Evolutionary conservation across 64 coral and sea anemone species (phyloP), one percentile per base, ranked within the genome.

Genomic region (Montipora capricornis): DNA sequence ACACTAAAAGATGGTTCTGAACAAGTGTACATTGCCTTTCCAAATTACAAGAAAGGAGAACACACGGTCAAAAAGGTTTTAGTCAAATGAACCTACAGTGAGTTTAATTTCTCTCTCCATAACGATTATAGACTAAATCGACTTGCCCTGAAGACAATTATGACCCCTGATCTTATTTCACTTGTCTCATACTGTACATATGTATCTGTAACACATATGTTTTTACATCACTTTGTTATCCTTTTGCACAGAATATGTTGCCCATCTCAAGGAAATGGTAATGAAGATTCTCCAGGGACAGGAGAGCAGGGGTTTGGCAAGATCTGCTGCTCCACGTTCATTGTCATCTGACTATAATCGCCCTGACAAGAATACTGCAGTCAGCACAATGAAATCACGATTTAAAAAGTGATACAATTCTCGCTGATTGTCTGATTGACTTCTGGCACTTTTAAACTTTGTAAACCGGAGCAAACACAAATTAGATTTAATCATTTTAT

Each of bases 11-110:
- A 84, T 62, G 81, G 81, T 2, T 15, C 51, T 37, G 53, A 64
- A 84, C 73, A n/a, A 7, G 47, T 75, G 7, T 77, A 75, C 49
- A 61, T 88, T 45, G 68, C 47, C 17, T 77, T 75, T 48, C 87
- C 87, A 55, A 88, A 76, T 20, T 57, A 74, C 29, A 88, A 88
- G 73, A 88, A 88, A 17, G 73, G 73, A 44, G 73, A 76, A n/a
- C 46, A 75, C 50, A 60, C 73, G 5, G 73, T 88, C 4, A 74
- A 74, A 16, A 75, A 76, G 48, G 6, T 74, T 70, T 68, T 90
- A 16, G 76, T 90, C 6, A 48, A 90, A 46, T 81, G 64, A 20
- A 81, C 76, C n/a, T 80, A 90, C 22, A 47, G 76, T 68, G 20
- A 75, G 73, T 75, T 14, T 11, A 64, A 26, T 26, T 26, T 26